Evolutionary conservation across 2,113 vertebrate species (phyloP), one percentile per base, ranked within the genome.

Genomic region (Octodon degus): DNA sequence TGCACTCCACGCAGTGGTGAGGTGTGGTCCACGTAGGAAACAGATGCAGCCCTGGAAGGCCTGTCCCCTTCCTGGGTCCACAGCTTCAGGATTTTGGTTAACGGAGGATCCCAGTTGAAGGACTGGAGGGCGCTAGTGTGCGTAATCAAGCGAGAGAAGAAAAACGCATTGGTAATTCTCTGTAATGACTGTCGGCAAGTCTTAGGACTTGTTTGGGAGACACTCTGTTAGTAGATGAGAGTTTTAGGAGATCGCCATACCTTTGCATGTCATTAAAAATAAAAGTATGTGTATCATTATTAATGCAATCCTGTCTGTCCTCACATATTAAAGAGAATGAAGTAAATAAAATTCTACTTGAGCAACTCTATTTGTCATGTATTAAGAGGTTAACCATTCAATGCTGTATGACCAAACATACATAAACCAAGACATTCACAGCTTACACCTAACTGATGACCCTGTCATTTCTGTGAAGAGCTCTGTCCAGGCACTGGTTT

Each of bases 391-490:
- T 67, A 89, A 76, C 17, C 34, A 22, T 82, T 5, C 67, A 70
- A 80, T 63, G 47, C 30, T 82, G 90, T 86, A 58, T 82, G 67
- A 83, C 55, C 58, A 92, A 94, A 65, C n/a, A 86, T 55, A 65
- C 43, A 86, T 55, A 89, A 83, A 60, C 80, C 30, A 86, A 47
- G 60, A 84, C 4, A 74, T 89, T 89, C 47, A 83, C 47, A 85
- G 24, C 10, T 84, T 90, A 88, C 34, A 60, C 67, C 80, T 85
- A 84, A 85, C 37, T 53, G 43, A 58, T 72, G 74, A 32, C 8
- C 32, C 20, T 30, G 20, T 4, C 83, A 83, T 83, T 32, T 86
- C 62, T 80, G 10, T 67, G 43, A 80, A 79, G 4, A 40, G 7
- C 37, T 79, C 34, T 94, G 27, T 17, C 47, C 34, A 84, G 68